Base-by-base conservation (phyloP, 2,888 invertebrate genomes). In the Pollenia amentaria region DNA sequence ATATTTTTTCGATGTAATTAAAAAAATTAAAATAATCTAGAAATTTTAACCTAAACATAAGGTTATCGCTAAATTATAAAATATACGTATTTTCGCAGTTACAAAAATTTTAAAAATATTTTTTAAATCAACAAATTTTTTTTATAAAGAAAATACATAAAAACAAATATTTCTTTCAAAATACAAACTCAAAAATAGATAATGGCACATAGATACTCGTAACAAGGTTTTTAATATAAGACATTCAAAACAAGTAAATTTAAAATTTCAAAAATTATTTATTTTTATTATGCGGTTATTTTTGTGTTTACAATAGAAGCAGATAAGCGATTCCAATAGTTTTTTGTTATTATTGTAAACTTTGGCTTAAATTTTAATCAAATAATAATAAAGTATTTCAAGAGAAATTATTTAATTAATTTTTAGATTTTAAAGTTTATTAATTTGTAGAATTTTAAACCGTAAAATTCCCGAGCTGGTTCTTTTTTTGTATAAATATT, bases 21-120 rank as follows among this genome's bases (percentile, higher is more conserved):
- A 46, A 69, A 4, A 70, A 60, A 53, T 21, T 29, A 29, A 29
- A 29, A 29, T 65, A 73, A 67, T 67, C 73, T 48, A 48, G 12
- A 48, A 38, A 48, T 16, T 46, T 40, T 65, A 44, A 81, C 81
- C 73, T 67, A 6, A 46, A 67, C 46, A 38, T 21, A 42, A 81
- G 81, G 81, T 81, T 81, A 81, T 81, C 81, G 21, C 40, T 57
- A 7, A 29, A 57, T 16, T 12, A 53, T 0, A 44, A 53, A 51
- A 70, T 9, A 62, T 44, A 46, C 14, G 38, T 29, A n/a, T 29
- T 55, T 57, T 29, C 11, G n/a, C 12, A n/a, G n/a, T 67, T 48
- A 14, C 18, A 55, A 53, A 40, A 12, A 18, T 42, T 18, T 64
- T n/a, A 14, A 29, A 29, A 29, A 29, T 29, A 29, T 29, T 29